phyloP scores from a whole-genome alignment of 2,797 vertebrate species.

The Emydoidea blandingii region DNA sequence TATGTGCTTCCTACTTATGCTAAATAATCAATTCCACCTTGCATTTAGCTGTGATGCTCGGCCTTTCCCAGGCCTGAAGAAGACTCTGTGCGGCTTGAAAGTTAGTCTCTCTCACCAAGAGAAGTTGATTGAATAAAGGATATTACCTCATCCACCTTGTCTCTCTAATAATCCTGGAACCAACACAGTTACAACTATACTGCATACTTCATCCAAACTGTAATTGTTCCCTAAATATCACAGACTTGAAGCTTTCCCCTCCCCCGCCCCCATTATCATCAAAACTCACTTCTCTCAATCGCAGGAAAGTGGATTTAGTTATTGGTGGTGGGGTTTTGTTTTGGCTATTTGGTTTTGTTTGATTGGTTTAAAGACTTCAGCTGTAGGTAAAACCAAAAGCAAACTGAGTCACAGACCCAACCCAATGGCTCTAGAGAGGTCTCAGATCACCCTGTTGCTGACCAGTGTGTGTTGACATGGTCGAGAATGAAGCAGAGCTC shows the following conservation, averaged over 20 bases:
- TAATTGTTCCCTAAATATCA: neutral
- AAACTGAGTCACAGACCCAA: constrained; percentile 38
- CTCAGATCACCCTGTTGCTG: constrained; percentile 30
- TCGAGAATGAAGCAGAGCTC: constrained; percentile 34
- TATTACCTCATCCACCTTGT: too few relatives aligned
- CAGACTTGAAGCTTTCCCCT: neutral
- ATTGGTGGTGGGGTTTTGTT: neutral
- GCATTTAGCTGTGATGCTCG: too few relatives aligned
- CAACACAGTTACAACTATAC: too few relatives aligned
- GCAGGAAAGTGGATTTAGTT: neutral
- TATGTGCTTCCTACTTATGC: too few relatives aligned
- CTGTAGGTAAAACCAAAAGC: neutral
- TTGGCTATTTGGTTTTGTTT: constrained; percentile 35
- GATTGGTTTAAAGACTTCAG: constrained; percentile 46
- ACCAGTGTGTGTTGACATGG: neutral
- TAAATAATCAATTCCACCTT: too few relatives aligned
- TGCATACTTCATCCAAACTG: neutral
- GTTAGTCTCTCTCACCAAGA: too few relatives aligned
- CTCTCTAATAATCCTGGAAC: too few relatives aligned
- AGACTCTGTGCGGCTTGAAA: too few relatives aligned
- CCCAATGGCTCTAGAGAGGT: neutral
- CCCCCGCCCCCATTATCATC: neutral
- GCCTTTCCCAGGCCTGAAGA: too few relatives aligned
- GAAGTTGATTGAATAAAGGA: too few relatives aligned
- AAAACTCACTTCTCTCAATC: neutral